Evolutionary conservation across 2,113 vertebrate genomes (phyloP).

Genomic region (Mungos mungo): DNA sequence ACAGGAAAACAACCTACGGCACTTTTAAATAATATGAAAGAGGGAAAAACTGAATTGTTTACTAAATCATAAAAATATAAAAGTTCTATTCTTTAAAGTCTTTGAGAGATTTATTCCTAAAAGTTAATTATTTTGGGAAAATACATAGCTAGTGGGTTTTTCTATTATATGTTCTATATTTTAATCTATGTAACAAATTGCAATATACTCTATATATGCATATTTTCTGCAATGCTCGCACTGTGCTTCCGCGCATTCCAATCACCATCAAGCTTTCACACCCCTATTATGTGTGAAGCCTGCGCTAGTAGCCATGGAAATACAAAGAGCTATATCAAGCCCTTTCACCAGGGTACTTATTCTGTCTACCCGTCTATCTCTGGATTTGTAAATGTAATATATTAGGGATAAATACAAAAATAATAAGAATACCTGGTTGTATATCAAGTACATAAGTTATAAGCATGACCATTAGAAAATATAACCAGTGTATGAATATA

Average conservation of each 20-base stretch:
- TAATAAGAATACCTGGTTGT: neutral
- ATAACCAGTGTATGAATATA: neutral
- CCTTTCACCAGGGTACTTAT: neutral
- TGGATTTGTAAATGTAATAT: neutral
- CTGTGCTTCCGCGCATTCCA: neutral
- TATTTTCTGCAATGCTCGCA: neutral
- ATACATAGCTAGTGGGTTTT: neutral
- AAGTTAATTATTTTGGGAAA: conserved; percentile 6
- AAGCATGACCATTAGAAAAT: neutral
- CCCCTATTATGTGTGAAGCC: neutral
- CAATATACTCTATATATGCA: neutral
- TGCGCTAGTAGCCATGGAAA: neutral
- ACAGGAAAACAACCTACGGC: neutral
- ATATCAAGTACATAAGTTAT: neutral
- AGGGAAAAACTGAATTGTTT: neutral
- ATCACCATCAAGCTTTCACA: neutral
- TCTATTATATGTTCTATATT: neutral
- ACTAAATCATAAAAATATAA: neutral
- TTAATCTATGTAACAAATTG: neutral
- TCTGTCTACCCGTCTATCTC: neutral
- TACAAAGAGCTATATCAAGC: neutral
- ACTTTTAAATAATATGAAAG: neutral
- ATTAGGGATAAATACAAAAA: neutral
- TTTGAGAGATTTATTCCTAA: neutral
- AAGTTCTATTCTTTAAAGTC: neutral